A percentile compares a stretch with the other conserved stretches of the same genome.
These are phyloP conservation scores for Melanostoma scalare DNA, from an alignment of 2,888 invertebrate genomes.

Conservation along the genomic window DNA sequence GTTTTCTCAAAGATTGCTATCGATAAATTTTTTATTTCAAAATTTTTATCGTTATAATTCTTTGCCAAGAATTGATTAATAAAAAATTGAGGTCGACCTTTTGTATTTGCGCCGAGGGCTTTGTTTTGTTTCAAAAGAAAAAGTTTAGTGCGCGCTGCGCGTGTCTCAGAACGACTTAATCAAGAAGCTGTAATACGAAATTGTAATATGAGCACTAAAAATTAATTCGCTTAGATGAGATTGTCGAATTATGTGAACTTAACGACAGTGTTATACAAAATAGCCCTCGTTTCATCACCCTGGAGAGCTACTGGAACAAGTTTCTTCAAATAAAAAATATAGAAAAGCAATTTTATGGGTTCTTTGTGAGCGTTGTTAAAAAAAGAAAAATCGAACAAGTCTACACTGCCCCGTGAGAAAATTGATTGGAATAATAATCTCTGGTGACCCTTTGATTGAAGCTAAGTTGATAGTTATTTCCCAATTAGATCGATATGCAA, in stretches of 20 bases:
- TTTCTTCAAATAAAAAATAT: not conserved
- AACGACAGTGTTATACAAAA: not conserved
- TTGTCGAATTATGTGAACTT: slow-evolving; percentile 21
- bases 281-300: slow-evolving; percentile 12
- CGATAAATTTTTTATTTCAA: slow-evolving; percentile 49
- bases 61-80: slow-evolving; percentile 29
- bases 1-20: slow-evolving; percentile 33
- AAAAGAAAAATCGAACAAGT: too few relatives aligned
- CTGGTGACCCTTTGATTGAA: too few relatives aligned
- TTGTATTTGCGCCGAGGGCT: not conserved
- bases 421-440: too few relatives aligned
- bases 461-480: too few relatives aligned
- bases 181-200: slow-evolving; percentile 39
- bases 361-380: too few relatives aligned
- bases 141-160: not conserved
- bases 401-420: too few relatives aligned
- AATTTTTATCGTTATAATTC: slow-evolving; percentile 35
- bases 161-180: slow-evolving; percentile 47
- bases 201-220: slow-evolving; percentile 34
- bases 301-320: slow-evolving; percentile 9
- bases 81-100: slow-evolving; percentile 47
- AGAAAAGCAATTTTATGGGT: too few relatives aligned
- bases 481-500: too few relatives aligned
- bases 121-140: not conserved
- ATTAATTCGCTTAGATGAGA: slow-evolving; percentile 43